A percentile compares a stretch with the other conserved stretches of the same genome.
Evolutionary conservation across 2,113 vertebrate species (phyloP).

Genomic region (Zapus hudsonius): DNA sequence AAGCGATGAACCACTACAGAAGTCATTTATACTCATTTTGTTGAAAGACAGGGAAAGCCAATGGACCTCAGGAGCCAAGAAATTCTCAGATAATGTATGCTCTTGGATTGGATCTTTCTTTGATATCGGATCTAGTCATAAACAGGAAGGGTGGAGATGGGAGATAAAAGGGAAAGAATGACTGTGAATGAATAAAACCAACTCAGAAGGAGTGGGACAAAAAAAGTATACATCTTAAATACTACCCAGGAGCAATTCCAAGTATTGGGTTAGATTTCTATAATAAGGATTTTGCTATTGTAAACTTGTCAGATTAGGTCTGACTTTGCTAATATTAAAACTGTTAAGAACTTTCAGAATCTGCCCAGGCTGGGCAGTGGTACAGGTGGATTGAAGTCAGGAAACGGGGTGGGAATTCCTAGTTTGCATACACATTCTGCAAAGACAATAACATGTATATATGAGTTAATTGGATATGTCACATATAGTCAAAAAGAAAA

Average conservation of each 20-base stretch:
- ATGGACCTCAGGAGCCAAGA: background rate
- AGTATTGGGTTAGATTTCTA: background rate
- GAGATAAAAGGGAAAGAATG: background rate
- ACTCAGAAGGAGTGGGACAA: background rate
- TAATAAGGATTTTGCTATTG: background rate
- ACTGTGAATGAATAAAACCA: background rate
- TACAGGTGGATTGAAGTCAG: background rate
- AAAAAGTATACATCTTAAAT: background rate
- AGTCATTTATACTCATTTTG: background rate
- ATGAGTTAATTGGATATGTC: background rate
- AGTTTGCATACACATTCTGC: background rate
- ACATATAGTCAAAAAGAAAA: background rate
- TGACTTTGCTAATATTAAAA: background rate
- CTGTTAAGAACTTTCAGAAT: background rate
- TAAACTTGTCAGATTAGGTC: background rate
- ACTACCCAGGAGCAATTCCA: background rate
- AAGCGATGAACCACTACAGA: background rate
- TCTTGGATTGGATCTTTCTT: background rate
- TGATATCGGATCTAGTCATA: background rate
- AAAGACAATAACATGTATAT: background rate
- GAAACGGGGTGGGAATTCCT: background rate
- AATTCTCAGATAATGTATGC: background rate
- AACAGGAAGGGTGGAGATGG: background rate
- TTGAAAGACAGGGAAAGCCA: conserved; percentile 33
- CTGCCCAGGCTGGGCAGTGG: background rate